These are phyloP conservation scores for Enhydra lutris DNA, from an alignment of 2,113 vertebrate species.

Conservation along the genomic window DNA sequence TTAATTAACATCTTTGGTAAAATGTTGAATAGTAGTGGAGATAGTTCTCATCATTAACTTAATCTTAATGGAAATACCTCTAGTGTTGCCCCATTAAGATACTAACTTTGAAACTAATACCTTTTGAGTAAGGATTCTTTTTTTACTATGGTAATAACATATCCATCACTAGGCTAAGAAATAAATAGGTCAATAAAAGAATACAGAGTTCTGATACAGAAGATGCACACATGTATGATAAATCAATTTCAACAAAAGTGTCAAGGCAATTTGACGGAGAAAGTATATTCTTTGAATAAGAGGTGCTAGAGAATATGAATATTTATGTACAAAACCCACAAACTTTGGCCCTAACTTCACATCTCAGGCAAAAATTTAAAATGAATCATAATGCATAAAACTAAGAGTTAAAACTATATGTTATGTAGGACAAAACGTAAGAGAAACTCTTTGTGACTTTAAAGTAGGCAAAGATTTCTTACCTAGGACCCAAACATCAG, in stretches of 20 bases:
- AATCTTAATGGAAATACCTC: background rate
- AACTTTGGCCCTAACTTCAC: background rate
- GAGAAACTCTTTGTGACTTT: background rate
- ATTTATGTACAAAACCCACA: background rate
- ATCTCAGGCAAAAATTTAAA: background rate
- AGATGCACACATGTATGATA: background rate
- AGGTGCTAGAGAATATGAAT: background rate
- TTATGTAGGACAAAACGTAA: background rate
- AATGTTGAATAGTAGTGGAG: background rate
- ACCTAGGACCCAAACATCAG: background rate
- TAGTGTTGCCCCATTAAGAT: background rate
- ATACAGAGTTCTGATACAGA: background rate
- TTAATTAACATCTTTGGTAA: background rate
- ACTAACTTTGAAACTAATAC: background rate
- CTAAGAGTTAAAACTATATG: background rate
- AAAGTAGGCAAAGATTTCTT: background rate
- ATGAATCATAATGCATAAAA: background rate
- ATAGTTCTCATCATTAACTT: background rate
- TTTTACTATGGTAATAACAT: background rate
- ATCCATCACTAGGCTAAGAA: background rate
- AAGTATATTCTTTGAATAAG: background rate
- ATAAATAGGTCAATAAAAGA: background rate
- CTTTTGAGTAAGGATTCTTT: background rate
- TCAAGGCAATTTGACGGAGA: background rate
- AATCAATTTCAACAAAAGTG: background rate